Conservation (phyloP, 2,797 vertebrate genomes). For the Neosilurus hyrtlii region DNA sequence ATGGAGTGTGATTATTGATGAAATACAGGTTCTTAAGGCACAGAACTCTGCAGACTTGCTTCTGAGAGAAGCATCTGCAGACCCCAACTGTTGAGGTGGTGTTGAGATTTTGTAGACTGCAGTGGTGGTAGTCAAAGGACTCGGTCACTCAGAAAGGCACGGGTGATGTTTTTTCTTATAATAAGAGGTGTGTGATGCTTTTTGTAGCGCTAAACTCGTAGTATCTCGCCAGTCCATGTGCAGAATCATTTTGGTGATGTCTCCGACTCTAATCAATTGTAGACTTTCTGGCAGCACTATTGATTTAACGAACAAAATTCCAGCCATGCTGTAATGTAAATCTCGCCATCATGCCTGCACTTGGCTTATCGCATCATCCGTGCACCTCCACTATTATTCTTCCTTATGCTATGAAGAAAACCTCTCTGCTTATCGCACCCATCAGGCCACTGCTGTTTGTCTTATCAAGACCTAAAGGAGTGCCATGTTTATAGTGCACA, state of each 20-base stretch:
- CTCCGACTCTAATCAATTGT: not conserved
- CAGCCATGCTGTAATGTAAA: slow-evolving; percentile 12
- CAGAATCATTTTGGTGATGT: not conserved
- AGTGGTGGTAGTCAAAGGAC: not conserved
- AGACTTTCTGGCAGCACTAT: not conserved
- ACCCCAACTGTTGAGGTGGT: slow-evolving; percentile 51
- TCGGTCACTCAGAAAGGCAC: not conserved
- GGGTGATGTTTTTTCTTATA: not conserved
- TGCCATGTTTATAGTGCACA: slow-evolving; percentile 44
- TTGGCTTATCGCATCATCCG: slow-evolving; percentile 7
- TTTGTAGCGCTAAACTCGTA: not conserved
- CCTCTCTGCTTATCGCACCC: slow-evolving; percentile 37
- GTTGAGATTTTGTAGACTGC: not conserved
- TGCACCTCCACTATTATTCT: slow-evolving; percentile 31
- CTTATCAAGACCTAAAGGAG: slow-evolving; percentile 35
- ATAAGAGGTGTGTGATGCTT: not conserved
- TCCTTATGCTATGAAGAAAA: slow-evolving; percentile 24
- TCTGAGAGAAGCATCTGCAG: slow-evolving; percentile 32
- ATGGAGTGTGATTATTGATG: slow-evolving; percentile 49
- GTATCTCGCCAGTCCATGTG: not conserved
- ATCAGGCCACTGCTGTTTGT: slow-evolving; percentile 46
- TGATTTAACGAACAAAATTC: slow-evolving; percentile 20
- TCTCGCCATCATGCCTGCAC: slow-evolving; percentile 12
- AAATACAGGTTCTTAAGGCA: slow-evolving; percentile 23
- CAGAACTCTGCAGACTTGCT: slow-evolving; percentile 8